Base-by-base conservation (phyloP, 2,797 vertebrate species). In the Staurois parvus region DNA sequence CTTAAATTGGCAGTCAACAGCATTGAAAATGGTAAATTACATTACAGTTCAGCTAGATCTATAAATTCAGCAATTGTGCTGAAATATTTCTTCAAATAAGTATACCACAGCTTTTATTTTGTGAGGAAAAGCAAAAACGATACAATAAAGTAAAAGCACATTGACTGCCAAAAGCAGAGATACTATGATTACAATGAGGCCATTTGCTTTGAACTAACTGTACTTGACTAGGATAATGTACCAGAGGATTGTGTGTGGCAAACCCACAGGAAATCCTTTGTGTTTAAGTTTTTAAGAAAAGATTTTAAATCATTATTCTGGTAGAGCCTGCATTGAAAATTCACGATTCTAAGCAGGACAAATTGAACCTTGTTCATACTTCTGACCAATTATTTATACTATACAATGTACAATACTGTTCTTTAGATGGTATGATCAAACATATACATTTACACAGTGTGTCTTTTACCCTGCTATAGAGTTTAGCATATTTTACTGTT, bases 171-270 rank as follows among this genome's bases (percentile, higher is more conserved):
- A 84, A 76, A 75, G 87, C 89, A 88, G 88, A 92, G 89, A 91
- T 90, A 84, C 76, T 87, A 83, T 78, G 89, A 93, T 93, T 91
- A 92, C 93, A 93, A 93, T 74, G 73, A 85, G 92, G 88, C 87
- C 90, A 93, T 92, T 93, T 91, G 90, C 91, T 94, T 93, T 92
- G 92, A 94, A 93, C 89, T 93, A 91, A 93, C 92, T 92, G 90
- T 90, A 89, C 90, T 34, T 93, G 92, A 93, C 90, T 92, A 76
- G 66, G 90, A 90, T 91, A 90, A 91, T 45, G 66, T 91, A 91
- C 92, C 91, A 86, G 80, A 92, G 90, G 91, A 94, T 86, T 89
- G 88, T 93, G 90, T 91, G 89, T 91, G 90, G 90, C 87, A 91
- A 93, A 91, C 90, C 93, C 91, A 92, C 90, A 93, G 91, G 92